Evolutionary conservation across 2,113 vertebrate genomes (phyloP).

Genomic region (Pantherophis guttatus): DNA sequence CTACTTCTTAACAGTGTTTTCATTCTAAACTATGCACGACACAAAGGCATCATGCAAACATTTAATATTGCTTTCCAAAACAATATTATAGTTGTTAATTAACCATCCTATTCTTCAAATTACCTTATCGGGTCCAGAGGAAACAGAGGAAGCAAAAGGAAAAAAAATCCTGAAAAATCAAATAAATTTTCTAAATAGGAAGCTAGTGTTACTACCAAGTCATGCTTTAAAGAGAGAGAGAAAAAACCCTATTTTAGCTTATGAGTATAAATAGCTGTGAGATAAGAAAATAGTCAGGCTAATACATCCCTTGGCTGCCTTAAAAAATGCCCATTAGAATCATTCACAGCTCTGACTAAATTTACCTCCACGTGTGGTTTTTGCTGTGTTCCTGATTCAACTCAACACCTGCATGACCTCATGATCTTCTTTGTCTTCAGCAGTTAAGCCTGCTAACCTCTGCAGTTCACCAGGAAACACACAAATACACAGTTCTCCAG

Average conservation of each 20-base stretch:
- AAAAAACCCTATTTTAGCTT: neutral
- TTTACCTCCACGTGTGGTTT: neutral
- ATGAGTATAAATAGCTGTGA: slow-evolving; percentile 44
- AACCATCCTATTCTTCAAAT: slow-evolving; percentile 53
- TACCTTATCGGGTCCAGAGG: slow-evolving; percentile 36
- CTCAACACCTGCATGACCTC: neutral
- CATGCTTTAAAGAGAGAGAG: neutral
- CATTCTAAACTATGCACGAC: neutral
- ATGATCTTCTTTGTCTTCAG: neutral
- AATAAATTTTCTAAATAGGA: slow-evolving; percentile 37
- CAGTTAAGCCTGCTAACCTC: neutral
- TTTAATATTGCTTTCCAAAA: slow-evolving; percentile 24
- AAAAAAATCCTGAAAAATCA: neutral
- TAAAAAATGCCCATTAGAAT: slow-evolving; percentile 3
- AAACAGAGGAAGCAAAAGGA: slow-evolving; percentile 4
- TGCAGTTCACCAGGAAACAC: neutral
- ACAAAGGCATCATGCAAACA: slow-evolving; percentile 1
- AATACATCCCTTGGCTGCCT: neutral
- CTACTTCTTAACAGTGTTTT: neutral
- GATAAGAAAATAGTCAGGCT: slow-evolving; percentile 23
- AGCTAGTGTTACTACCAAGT: slow-evolving; percentile 38
- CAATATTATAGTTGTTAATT: slow-evolving; percentile 47
- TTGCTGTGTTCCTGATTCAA: neutral
- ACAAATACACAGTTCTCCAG: neutral
- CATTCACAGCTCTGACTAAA: neutral